Conservation (phyloP, 2,797 vertebrate species). For the Rhincodon typus region DNA sequence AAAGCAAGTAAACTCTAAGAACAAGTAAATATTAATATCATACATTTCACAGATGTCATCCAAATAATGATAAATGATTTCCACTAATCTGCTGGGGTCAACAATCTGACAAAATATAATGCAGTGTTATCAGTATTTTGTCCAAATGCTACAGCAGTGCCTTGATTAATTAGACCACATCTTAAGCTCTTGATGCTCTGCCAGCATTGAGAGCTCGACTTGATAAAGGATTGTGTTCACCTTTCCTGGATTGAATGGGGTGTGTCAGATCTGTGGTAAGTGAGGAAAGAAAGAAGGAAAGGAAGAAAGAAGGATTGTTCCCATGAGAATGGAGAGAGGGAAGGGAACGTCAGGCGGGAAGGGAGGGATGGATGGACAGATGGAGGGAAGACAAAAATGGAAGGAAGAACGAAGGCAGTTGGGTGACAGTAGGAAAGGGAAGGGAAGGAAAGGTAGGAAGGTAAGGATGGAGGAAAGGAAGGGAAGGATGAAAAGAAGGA, state of each 20-base stretch:
- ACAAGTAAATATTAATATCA: conserved; percentile 12
- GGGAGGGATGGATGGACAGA: not conserved
- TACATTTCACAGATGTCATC: not conserved
- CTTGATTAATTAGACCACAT: not conserved
- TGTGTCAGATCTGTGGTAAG: not conserved
- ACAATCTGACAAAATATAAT: conserved; percentile 17
- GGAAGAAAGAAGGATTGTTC: not conserved
- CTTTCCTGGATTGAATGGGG: not conserved
- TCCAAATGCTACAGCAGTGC: not conserved
- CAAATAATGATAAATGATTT: conserved; percentile 29
- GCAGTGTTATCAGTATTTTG: conserved; percentile 19
- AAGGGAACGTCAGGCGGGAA: not conserved
- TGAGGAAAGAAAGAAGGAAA: not conserved
- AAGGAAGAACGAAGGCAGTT: no score
- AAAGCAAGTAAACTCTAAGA: not conserved
- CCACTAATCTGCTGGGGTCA: conserved; percentile 7
- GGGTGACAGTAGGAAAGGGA: no score
- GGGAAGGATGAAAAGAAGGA: not conserved
- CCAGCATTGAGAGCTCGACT: not conserved
- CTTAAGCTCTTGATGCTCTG: not conserved
- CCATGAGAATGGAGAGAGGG: not conserved
- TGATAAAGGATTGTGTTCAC: not conserved
- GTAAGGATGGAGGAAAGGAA: not conserved
- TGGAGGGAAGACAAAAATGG: not conserved
- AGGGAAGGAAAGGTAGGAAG: no score